These are phyloP conservation scores for Dendrolimus punctatus DNA, from an alignment of 1,140 invertebrate genomes.

Conservation along the genomic window DNA sequence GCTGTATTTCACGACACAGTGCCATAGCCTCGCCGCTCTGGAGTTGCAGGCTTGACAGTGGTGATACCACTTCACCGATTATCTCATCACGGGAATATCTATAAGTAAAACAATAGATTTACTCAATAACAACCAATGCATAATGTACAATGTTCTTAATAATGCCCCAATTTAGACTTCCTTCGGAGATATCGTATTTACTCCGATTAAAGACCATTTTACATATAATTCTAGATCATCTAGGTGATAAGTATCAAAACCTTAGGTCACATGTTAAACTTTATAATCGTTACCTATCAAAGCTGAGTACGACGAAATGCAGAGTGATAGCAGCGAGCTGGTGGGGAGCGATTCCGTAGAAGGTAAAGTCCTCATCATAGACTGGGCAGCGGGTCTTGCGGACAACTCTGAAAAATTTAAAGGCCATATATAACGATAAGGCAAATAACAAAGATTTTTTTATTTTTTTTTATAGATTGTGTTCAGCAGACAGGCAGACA, in stretches of 20 bases:
- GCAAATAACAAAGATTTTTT: no score
- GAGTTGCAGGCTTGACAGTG: conserved; percentile 84
- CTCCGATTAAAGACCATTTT: no score
- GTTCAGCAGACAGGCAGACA: no score
- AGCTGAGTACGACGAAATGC: conserved; percentile 96
- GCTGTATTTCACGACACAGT: conserved; percentile 87
- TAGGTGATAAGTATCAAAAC: no score
- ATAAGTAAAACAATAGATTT: conserved; percentile 5
- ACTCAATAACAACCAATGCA: conserved; percentile 5
- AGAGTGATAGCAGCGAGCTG: conserved; percentile 90
- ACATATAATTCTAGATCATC: no score
- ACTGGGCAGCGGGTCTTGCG: conserved; percentile 93
- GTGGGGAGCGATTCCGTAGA: conserved; percentile 90
- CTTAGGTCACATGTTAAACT: no score
- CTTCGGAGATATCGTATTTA: no score
- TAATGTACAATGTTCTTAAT: background rate
- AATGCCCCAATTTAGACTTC: no score
- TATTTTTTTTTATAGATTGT: no score
- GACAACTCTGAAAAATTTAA: conserved; percentile 78
- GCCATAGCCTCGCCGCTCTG: conserved; percentile 85
- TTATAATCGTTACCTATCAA: conserved; percentile 76
- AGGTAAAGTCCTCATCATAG: conserved; percentile 97
- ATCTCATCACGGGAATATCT: conserved; percentile 97
- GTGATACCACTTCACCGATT: conserved; percentile 96
- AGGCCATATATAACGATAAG: no score